Evolutionary conservation across 2,797 vertebrate species (phyloP), one percentile per base, ranked within the genome.

Genomic region (Luscinia luscinia): DNA sequence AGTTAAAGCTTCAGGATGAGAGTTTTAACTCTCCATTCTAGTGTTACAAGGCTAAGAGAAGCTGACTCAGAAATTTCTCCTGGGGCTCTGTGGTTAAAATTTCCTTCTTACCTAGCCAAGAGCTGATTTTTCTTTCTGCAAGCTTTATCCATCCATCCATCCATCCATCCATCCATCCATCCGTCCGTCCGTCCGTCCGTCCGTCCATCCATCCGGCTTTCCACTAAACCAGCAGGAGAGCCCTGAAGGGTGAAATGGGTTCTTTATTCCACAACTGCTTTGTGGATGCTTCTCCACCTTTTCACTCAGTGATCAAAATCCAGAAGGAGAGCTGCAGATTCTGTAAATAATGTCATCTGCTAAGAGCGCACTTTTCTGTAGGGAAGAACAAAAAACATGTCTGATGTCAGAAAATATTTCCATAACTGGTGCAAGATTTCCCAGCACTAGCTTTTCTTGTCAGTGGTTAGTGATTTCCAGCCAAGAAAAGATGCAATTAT

Each of bases 61-160:
- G 41, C 54, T 89, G 73, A 58, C 57, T 68, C 41, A 86, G 41
- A 88, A 73, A 48, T 51, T 40, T 81, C 58, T 78, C 28, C 36
- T 34, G 51, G 27, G 30, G 70, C 36, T 66, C 59, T 5, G 21
- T 74, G 61, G 22, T 48, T 83, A 62, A 34, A 63, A 15, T 16
- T 45, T 64, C 54, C 72, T 91, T 38, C 32, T 78, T 46, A 75
- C 28, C 30, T 73, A 90, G 30, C 48, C 68, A 84, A 87, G 76
- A 89, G 12, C 14, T 72, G 55, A 84, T 64, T 87, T 87, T 96
- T 85, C 46, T 80, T 90, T 78, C 69, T 57, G 19, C 34, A 84
- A 69, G 45, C 12, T 83, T 90, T n/a, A 73, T 40, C 38, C 19
- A 63, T 58, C 28, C 82, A 48, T 48, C 46, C 23, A 48, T 48